A percentile compares a stretch with the other conserved stretches of the same genome.
Evolutionary conservation across 2,797 vertebrate species (phyloP).

Genomic region (Rhinatrema bivittatum): DNA sequence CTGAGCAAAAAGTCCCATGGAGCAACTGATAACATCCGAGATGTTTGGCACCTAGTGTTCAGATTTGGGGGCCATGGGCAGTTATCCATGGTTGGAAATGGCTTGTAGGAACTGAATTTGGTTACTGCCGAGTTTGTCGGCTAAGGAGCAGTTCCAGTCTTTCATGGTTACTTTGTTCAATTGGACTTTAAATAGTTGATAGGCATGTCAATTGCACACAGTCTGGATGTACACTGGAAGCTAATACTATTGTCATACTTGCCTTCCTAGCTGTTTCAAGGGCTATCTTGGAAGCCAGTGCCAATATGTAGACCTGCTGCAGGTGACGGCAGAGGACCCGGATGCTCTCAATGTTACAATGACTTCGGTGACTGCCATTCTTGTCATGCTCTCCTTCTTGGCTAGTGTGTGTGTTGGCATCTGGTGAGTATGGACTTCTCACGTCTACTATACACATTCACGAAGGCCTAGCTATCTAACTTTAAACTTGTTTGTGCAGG

Average conservation of each 20-base stretch:
- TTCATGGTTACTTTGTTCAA: not conserved
- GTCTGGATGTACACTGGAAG: not conserved
- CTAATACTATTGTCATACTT: not conserved
- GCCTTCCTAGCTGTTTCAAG: not conserved
- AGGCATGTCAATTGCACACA: not conserved
- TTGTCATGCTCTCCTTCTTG: not conserved
- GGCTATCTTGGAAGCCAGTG: slow-evolving; percentile 7
- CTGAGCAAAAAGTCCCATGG: too few relatives aligned
- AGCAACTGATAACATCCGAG: too few relatives aligned
- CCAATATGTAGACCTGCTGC: slow-evolving; percentile 2
- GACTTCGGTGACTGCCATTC: not conserved
- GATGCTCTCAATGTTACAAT: not conserved
- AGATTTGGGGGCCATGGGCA: too few relatives aligned
- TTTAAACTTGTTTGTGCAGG: too few relatives aligned
- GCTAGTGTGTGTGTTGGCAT: not conserved
- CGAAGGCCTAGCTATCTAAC: too few relatives aligned
- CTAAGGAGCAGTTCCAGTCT: not conserved
- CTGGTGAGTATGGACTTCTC: slow-evolving; percentile 8
- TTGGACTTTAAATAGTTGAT: not conserved
- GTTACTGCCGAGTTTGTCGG: not conserved
- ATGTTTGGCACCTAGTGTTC: too few relatives aligned
- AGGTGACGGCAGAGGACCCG: not conserved
- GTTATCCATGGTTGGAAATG: not conserved
- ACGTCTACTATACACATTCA: too few relatives aligned
- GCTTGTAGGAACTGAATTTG: not conserved